Conservation (phyloP, 1,140 invertebrate genomes). For the Lithobius niger region DNA sequence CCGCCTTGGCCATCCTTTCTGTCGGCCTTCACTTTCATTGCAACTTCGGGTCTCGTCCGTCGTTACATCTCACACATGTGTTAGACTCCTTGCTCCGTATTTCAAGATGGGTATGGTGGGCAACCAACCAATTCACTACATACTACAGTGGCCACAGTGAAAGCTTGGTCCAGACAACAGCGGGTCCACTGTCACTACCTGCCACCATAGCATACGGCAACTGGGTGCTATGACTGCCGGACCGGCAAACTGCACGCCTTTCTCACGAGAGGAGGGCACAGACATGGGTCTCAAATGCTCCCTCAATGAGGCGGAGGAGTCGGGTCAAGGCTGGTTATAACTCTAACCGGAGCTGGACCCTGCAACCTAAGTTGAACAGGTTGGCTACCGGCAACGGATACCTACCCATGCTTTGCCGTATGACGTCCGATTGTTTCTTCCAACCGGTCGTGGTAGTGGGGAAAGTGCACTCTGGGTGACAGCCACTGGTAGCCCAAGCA, state of each 20-base stretch:
- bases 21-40: too few species aligned
- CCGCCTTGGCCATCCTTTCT: not conserved
- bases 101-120: not conserved
- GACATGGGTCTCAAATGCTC: too few species aligned
- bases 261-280: too few species aligned
- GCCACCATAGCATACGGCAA: not conserved
- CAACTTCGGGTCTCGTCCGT: too few species aligned
- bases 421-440: too few species aligned
- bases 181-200: not conserved
- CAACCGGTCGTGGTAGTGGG: too few species aligned
- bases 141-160: too few species aligned
- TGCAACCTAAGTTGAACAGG: too few species aligned
- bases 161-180: not conserved
- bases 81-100: not conserved
- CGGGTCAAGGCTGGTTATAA: not conserved
- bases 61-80: not conserved
- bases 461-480: too few species aligned
- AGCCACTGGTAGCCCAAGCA: too few species aligned
- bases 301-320: not conserved
- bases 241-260: not conserved
- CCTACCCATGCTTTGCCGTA: too few species aligned
- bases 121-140: not conserved
- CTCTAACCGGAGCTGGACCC: not conserved
- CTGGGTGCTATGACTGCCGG: not conserved
- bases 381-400: not conserved